These are phyloP conservation scores for Galerucella pusilla DNA, from an alignment of 2,888 invertebrate genomes.

Conservation along the genomic window DNA sequence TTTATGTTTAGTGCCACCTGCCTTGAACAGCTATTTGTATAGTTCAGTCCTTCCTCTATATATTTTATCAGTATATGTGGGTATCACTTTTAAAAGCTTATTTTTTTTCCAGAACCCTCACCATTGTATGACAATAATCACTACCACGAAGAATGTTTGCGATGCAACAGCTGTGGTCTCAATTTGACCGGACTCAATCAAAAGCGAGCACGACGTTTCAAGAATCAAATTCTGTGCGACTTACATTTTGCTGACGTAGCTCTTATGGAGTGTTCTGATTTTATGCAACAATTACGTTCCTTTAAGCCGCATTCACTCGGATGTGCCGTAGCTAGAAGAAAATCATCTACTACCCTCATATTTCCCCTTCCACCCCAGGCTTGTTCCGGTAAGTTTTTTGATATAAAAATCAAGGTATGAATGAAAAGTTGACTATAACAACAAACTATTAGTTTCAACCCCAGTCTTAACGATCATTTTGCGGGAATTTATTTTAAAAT, in stretches of 20 bases:
- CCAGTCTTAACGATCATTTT: too few relatives aligned
- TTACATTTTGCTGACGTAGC: conserved; percentile 96
- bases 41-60: too few relatives aligned
- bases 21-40: too few relatives aligned
- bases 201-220: conserved; percentile 71
- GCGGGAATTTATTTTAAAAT: too few relatives aligned
- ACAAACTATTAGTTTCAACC: too few relatives aligned
- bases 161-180: conserved; percentile 94
- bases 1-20: too few relatives aligned
- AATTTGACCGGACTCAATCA: conserved; percentile 93
- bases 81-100: neutral
- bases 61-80: neutral
- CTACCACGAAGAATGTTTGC: conserved; percentile 97
- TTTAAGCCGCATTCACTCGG: conserved; percentile 96
- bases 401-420: too few relatives aligned
- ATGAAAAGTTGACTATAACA: too few relatives aligned
- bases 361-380: conserved; percentile 95
- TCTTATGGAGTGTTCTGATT: conserved; percentile 97
- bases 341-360: conserved; percentile 93
- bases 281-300: conserved; percentile 95
- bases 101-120: conserved; percentile 81
- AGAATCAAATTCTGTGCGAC: conserved; percentile 95
- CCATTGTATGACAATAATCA: conserved; percentile 94
- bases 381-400: conserved; percentile 80
- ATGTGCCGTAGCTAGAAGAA: conserved; percentile 92